phyloP scores from a whole-genome alignment of 2,888 invertebrate species.

The Philereme transversata region DNA sequence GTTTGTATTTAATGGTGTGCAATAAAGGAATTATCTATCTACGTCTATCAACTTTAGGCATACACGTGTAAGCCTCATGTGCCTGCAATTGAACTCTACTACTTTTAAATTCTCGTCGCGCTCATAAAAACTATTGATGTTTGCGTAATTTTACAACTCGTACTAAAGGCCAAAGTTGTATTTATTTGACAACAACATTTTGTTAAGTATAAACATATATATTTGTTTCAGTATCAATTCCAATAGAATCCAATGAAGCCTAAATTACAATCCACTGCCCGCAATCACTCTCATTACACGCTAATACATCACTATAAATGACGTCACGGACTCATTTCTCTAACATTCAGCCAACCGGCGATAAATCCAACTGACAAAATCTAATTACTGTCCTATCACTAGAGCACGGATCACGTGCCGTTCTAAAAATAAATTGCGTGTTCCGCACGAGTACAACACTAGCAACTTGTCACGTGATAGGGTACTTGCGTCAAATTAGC shows the following conservation, averaged over 20 bases:
- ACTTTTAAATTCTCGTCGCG: no score
- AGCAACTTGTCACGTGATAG: conserved; percentile 14
- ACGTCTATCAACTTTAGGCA: no score
- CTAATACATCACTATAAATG: conserved; percentile 26
- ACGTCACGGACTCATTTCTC: conserved; percentile 22
- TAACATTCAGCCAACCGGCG: conserved; percentile 12
- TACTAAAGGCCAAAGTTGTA: no score
- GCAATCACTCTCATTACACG: conserved; percentile 20
- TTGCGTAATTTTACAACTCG: no score
- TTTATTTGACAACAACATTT: no score
- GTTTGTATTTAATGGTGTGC: no score
- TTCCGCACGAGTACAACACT: conserved; percentile 10
- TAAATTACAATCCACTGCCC: conserved; percentile 12
- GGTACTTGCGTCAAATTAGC: not conserved
- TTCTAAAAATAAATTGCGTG: conserved; percentile 20
- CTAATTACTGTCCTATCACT: conserved; percentile 19
- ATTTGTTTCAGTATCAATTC: conserved; percentile 1
- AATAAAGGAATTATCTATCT: no score
- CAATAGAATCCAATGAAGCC: conserved; percentile 4
- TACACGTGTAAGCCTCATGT: no score
- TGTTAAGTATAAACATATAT: no score
- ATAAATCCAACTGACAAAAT: conserved; percentile 18
- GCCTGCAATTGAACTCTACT: no score
- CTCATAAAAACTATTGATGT: no score
- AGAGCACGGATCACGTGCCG: conserved; percentile 1